Conservation (phyloP, 2,888 invertebrate species). For the Cataglyphis livida region DNA sequence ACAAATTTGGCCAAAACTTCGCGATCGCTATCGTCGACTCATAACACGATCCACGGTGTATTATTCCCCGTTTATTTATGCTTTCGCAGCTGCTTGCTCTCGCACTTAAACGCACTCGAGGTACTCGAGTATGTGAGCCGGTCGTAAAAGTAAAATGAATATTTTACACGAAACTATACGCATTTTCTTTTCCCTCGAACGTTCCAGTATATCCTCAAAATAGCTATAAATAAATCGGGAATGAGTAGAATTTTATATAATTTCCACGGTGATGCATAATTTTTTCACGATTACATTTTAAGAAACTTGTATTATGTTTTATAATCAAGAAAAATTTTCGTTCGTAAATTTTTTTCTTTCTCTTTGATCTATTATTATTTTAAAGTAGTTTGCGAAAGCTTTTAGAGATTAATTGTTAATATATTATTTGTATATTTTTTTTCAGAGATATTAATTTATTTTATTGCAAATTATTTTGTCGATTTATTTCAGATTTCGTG, state of each 20-base stretch:
- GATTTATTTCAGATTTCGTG: not conserved
- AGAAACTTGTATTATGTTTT: not conserved
- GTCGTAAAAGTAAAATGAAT: not conserved
- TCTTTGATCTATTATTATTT: not conserved
- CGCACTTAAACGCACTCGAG: not conserved
- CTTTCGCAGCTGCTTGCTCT: not conserved
- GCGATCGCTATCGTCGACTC: not conserved
- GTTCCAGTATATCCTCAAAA: not conserved
- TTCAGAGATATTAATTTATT: not conserved
- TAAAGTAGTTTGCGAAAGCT: not conserved
- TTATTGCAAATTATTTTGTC: not conserved
- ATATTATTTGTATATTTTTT: not conserved
- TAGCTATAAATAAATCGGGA: not conserved
- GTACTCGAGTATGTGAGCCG: not conserved
- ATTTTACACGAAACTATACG: slow-evolving; percentile 7
- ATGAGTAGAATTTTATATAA: not conserved
- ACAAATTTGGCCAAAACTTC: slow-evolving; percentile 12
- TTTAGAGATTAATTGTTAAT: not conserved
- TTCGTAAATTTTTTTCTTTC: not conserved
- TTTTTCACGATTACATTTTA: not conserved
- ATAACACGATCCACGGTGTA: not conserved
- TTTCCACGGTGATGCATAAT: not conserved
- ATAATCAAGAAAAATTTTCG: not conserved
- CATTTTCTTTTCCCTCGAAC: not conserved
- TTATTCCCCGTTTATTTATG: not conserved